Evolutionary conservation across 2,888 invertebrate species (phyloP).

Genomic region (Liopterus haemorrhoidalis): DNA sequence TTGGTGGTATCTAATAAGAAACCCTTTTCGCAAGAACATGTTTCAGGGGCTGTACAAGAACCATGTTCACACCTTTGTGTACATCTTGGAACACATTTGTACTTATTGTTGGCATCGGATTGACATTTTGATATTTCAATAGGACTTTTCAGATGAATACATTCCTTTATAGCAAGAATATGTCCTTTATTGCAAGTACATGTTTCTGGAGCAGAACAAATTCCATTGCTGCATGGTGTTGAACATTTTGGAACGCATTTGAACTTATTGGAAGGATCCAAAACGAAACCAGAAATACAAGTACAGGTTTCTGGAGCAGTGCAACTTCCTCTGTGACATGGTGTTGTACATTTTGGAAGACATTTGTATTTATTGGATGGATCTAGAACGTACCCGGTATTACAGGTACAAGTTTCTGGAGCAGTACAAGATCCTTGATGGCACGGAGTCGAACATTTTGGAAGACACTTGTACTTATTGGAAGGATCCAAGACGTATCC

Average conservation of each 20-base stretch:
- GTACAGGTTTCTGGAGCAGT: constrained; percentile 15
- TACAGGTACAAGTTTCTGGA: constrained; percentile 44
- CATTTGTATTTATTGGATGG: constrained; percentile 35
- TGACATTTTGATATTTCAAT: constrained; percentile 16
- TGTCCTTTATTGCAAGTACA: constrained; percentile 47
- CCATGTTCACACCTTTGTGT: constrained; percentile 21
- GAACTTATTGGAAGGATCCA: constrained; percentile 19
- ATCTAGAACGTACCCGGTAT: constrained; percentile 49
- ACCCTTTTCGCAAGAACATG: constrained; percentile 42
- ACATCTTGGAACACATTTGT: constrained; percentile 16
- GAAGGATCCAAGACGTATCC: constrained; percentile 45
- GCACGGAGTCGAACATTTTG: constrained; percentile 26
- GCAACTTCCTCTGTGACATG: constrained; percentile 19
- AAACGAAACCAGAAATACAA: constrained; percentile 18
- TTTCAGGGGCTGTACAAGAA: constrained; percentile 27
- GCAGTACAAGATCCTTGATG: constrained; percentile 37
- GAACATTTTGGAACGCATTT: constrained; percentile 30
- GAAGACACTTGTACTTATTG: constrained; percentile 20
- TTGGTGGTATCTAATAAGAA: constrained; percentile 20
- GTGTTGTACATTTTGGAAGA: constrained; percentile 14
- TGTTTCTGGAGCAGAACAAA: constrained; percentile 21
- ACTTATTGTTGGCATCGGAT: constrained; percentile 44
- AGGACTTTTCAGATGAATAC: constrained; percentile 29
- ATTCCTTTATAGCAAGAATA: constrained; percentile 33
- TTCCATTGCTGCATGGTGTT: constrained; percentile 36